phyloP scores from a whole-genome alignment of 2,797 vertebrate species.

The Labeo calbasu region DNA sequence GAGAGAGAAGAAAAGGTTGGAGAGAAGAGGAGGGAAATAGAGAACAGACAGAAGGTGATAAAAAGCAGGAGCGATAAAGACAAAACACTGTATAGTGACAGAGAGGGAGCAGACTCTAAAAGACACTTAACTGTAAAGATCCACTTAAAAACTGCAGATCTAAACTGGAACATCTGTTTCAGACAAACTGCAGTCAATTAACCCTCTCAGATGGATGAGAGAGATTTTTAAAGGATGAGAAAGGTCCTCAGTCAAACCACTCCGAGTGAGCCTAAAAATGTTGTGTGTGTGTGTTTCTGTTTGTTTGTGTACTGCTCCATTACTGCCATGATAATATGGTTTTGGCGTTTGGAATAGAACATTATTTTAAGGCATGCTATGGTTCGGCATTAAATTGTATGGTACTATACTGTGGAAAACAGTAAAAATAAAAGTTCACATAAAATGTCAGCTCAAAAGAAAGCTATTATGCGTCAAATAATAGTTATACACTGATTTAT shows the following conservation, averaged over 20 bases:
- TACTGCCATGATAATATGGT: too few relatives aligned
- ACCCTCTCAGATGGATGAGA: background rate
- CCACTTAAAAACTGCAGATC: slow-evolving; percentile 5
- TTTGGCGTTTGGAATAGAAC: background rate
- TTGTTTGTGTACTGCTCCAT: background rate
- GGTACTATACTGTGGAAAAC: background rate
- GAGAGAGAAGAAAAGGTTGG: background rate
- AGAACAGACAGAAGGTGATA: slow-evolving; percentile 15
- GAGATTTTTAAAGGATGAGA: background rate
- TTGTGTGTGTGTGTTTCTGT: background rate
- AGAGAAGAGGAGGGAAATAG: slow-evolving; percentile 24
- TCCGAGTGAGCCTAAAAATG: background rate
- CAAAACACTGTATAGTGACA: slow-evolving; percentile 26
- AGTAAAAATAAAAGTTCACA: background rate
- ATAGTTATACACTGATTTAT: background rate
- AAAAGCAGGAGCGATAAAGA: slow-evolving; percentile 8
- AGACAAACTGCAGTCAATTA: background rate
- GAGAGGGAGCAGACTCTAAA: background rate
- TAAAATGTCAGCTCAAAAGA: background rate
- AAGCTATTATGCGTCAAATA: background rate
- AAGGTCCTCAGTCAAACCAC: background rate
- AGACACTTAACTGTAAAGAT: slow-evolving; percentile 8
- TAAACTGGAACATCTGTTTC: slow-evolving; percentile 27
- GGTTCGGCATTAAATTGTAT: background rate
- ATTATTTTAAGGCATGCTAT: background rate